Base-by-base conservation (phyloP, 2,113 vertebrate species). In the Actinemys pallida region DNA sequence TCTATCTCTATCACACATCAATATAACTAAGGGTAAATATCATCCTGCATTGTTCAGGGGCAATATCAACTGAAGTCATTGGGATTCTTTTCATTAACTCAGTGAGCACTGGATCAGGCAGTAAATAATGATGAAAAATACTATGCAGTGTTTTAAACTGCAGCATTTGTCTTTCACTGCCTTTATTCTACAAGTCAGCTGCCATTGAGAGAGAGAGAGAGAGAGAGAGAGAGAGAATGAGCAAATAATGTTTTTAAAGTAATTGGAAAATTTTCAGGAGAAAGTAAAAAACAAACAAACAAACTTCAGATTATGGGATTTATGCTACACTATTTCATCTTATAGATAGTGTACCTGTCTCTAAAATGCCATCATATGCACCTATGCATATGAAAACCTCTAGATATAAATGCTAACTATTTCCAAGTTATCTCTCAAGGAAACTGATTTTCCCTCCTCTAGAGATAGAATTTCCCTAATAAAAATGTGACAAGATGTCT, bases 341-440 rank as follows among this genome's bases (percentile, higher is more conserved):
- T 92, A 42, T 88, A 53, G 52, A 90, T 76, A 57, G 35, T 49
- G 93, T 88, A 90, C 9, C 12, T 59, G 2, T 14, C 86, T 93
- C 59, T 90, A 81, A 96, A 85, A 65, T 78, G 81, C 42, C 6
- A 45, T 12, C 65, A 81, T 84, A 49, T 50, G 75, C 86, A 65
- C 6, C 62, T 47, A 62, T 49, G 5, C 10, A 45, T 69, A 50
- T 88, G 42, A 72, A 92, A 39, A 42, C 7, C 10, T 85, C 22
- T 57, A 78, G 45, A 35, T 13, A 19, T 72, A 90, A 59, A 90
- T 39, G 5, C 5, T 27, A 9, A 62, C 45, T 54, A 29, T 81
- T n/a, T 72, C 57, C 39, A 83, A 92, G 35, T 45, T 65, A 49
- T 4, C 13, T 72, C 86, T 54, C 17, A 78, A 81, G 39, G 25